Base-by-base conservation (phyloP, 2,888 invertebrate genomes). In the Tineola bisselliella region DNA sequence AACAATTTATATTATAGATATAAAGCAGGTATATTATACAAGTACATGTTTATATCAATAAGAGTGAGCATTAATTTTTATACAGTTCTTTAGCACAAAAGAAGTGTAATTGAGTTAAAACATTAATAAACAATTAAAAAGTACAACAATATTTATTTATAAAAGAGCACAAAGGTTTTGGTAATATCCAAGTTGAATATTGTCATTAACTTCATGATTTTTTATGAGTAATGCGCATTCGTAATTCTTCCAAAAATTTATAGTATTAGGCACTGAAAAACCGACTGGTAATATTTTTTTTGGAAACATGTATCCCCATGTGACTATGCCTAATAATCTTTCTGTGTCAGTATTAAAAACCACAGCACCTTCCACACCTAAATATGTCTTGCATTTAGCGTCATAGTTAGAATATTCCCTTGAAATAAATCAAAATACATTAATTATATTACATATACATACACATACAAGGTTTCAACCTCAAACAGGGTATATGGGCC, bases 361-460 rank as follows among this genome's bases (percentile, higher is more conserved):
- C 0, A 77, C 79, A 0, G 70, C 76, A 0, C 82, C 82, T 61
- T 77, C 75, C 0, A 74, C 76, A 0, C 77, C 81, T 15, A 72
- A 76, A 57, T 76, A 78, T 0, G 63, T 65, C 0, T 33, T 8
- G 56, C 81, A 81, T 6, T 61, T 63, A 0, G 31, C 5, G 0
- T 63, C 59, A 0, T 64, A 61, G 0, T 43, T 56, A 0, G 62
- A 4, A 17, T 69, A 70, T 10, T 75, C 66, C 10, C 62, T 1
- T 0, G 6, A 25, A 25, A 25, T 25, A 25, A n/a, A 25, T 25
- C 6, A 25, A 25, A 25, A 25, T 6, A 25, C 25, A 25, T 25
- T 25, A 25, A n/a, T n/a, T n/a, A n/a, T n/a, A n/a, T n/a, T n/a
- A n/a, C n/a, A n/a, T n/a, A n/a, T n/a, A n/a, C n/a, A n/a, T n/a